A percentile compares a stretch with the other conserved stretches of the same genome.
Conservation (phyloP, 2,888 invertebrate genomes). For the Drosophila cognata region DNA sequence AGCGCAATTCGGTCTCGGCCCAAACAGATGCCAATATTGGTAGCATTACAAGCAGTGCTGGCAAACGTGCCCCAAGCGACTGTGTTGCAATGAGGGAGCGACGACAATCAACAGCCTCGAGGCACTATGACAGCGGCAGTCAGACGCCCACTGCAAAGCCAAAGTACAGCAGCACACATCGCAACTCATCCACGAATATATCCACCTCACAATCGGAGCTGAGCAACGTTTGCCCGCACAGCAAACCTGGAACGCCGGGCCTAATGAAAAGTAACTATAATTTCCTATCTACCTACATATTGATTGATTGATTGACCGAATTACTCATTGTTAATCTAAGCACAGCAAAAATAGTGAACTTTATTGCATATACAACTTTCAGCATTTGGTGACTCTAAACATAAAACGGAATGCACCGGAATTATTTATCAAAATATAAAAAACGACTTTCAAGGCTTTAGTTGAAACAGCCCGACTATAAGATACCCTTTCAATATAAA, state of each 20-base stretch:
- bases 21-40: conserved; percentile 83
- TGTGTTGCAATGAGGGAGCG: conserved; percentile 76
- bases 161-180: conserved; percentile 81
- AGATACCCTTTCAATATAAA: too few species aligned
- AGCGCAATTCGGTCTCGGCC: conserved; percentile 84
- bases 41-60: conserved; percentile 69
- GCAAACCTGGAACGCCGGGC: conserved; percentile 81
- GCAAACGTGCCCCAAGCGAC: conserved; percentile 79
- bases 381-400: too few species aligned
- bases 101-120: conserved; percentile 79
- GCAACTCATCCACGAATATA: conserved; percentile 83
- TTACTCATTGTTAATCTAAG: not conserved
- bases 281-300: not conserved
- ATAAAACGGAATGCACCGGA: too few species aligned
- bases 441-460: too few species aligned
- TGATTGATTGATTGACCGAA: not conserved
- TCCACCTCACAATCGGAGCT: conserved; percentile 84
- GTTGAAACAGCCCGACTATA: too few species aligned
- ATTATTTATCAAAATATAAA: too few species aligned
- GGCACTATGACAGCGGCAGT: conserved; percentile 82
- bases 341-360: not conserved
- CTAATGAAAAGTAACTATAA: conserved; percentile 75
- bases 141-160: conserved; percentile 82
- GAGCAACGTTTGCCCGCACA: conserved; percentile 84
- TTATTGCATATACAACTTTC: not conserved